A percentile compares a stretch with the other conserved stretches of the same genome.
phyloP scores from a whole-genome alignment of 1,140 invertebrate genomes.

The Danaus melanippus region DNA sequence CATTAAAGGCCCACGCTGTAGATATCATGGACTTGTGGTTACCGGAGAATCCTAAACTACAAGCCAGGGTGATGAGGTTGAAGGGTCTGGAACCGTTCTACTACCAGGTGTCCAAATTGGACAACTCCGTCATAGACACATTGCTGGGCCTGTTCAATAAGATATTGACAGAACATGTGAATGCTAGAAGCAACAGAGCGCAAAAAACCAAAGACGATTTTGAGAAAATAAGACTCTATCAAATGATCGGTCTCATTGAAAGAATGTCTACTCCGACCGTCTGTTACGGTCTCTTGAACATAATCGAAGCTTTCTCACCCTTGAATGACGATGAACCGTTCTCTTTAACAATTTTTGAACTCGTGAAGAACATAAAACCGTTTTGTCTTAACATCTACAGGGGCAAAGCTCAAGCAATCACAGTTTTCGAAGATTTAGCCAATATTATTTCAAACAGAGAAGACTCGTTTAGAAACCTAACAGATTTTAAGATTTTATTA shows the following conservation, averaged over 20 bases:
- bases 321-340: constrained; percentile 25
- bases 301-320: constrained; percentile 31
- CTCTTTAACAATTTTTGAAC: constrained; percentile 28
- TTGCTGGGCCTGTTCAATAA: constrained; percentile 48
- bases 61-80: constrained; percentile 48
- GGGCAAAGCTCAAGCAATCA: constrained; percentile 24
- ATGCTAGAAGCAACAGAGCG: constrained; percentile 21
- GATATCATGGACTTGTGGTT: constrained; percentile 47
- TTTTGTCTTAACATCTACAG: constrained; percentile 39
- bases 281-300: constrained; percentile 47
- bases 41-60: constrained; percentile 43
- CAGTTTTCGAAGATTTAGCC: constrained; percentile 28
- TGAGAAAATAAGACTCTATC: constrained; percentile 33
- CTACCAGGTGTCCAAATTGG: constrained; percentile 42
- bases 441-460: constrained; percentile 23
- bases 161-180: constrained; percentile 47
- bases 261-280: constrained; percentile 35
- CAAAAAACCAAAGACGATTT: constrained; percentile 25
- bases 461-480: constrained; percentile 18
- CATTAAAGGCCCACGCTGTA: constrained; percentile 38
- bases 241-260: constrained; percentile 49
- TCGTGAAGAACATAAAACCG: constrained; percentile 38
- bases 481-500: constrained; percentile 23
- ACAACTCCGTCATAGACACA: constrained; percentile 26
- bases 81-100: constrained; percentile 55